A percentile compares a stretch with the other conserved stretches of the same genome.
Conservation (phyloP, 2,888 invertebrate species). For the Mayetiola destructor region DNA sequence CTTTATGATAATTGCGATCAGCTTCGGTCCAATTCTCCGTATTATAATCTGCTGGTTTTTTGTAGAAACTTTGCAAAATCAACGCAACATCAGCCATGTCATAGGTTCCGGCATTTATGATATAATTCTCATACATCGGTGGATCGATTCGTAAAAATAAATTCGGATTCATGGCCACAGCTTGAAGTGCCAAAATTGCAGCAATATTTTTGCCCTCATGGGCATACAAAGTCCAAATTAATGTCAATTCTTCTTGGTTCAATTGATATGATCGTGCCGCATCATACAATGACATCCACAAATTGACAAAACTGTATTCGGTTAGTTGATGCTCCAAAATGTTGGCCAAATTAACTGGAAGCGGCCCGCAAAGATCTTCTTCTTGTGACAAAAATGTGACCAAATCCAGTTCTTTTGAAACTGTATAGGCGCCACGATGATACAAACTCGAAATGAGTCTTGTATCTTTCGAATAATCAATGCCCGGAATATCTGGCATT, state of each 20-base stretch:
- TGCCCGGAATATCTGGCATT: not conserved
- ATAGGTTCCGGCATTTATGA: not conserved
- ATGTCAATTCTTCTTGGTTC: not conserved
- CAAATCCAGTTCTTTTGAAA: not conserved
- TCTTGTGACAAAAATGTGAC: not conserved
- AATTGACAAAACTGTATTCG: not conserved
- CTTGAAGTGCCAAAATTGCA: conserved; percentile 6
- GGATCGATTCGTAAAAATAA: not conserved
- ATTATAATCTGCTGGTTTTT: not conserved
- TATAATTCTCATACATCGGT: not conserved
- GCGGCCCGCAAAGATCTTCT: not conserved
- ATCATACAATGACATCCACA: not conserved
- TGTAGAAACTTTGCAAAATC: not conserved
- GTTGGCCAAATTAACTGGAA: not conserved
- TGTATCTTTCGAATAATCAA: not conserved
- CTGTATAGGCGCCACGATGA: not conserved
- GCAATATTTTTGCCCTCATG: not conserved
- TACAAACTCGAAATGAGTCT: not conserved
- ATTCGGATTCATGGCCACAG: not conserved
- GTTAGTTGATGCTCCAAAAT: not conserved
- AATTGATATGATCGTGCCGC: not conserved
- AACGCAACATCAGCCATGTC: not conserved
- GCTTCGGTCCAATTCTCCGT: not conserved
- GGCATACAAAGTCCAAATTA: not conserved
- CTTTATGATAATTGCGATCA: not conserved